These are phyloP conservation scores for Yasuhikotakia modesta DNA, from an alignment of 2,797 vertebrate genomes.

Conservation along the genomic window DNA sequence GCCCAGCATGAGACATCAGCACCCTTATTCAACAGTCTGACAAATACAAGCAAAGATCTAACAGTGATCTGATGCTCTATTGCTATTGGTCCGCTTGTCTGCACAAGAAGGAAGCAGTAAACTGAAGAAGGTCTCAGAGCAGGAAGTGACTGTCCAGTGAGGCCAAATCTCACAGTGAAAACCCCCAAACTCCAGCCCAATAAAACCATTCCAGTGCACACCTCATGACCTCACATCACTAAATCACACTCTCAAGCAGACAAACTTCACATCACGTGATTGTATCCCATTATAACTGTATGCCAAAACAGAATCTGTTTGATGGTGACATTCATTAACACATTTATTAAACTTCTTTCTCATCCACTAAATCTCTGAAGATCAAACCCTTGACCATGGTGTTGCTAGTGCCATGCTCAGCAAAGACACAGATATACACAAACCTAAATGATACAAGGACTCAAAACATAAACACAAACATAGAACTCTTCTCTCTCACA, in stretches of 20 bases:
- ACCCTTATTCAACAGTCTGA: slow-evolving; percentile 75
- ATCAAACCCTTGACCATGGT: not conserved
- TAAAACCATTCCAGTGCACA: slow-evolving; percentile 53
- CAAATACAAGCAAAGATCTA: slow-evolving; percentile 68
- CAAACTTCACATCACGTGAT: slow-evolving; percentile 10
- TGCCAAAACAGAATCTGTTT: not conserved
- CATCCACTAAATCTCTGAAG: too few species aligned
- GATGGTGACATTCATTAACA: too few species aligned
- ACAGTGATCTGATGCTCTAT: slow-evolving; percentile 34
- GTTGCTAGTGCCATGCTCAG: slow-evolving; percentile 30
- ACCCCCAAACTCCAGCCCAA: slow-evolving; percentile 56
- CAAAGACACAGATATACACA: slow-evolving; percentile 27
- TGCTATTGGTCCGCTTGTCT: slow-evolving; percentile 70
- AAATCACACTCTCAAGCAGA: slow-evolving; percentile 37
- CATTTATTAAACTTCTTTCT: too few species aligned
- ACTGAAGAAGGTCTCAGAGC: slow-evolving; percentile 73
- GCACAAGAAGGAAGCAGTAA: slow-evolving; percentile 85
- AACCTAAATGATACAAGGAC: not conserved
- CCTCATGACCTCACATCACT: slow-evolving; percentile 46
- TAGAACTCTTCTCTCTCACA: not conserved
- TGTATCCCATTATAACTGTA: not conserved
- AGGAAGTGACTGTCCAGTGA: slow-evolving; percentile 76
- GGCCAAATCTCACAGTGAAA: slow-evolving; percentile 76
- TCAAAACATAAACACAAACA: slow-evolving; percentile 4
- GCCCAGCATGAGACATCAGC: slow-evolving; percentile 66